These are phyloP conservation scores for Helicoverpa assulta DNA, from an alignment of 2,888 invertebrate species.

Conservation along the genomic window DNA sequence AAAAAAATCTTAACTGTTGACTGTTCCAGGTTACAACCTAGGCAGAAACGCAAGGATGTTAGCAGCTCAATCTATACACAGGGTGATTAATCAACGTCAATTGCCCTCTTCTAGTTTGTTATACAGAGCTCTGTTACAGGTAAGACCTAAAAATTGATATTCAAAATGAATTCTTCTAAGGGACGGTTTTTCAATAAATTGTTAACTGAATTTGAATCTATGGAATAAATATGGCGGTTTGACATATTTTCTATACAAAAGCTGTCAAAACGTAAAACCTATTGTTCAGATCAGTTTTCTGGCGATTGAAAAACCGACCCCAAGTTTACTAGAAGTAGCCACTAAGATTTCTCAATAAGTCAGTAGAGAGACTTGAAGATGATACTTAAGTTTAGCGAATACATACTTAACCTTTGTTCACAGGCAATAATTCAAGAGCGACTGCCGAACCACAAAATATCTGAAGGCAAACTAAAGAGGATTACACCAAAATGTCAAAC, in stretches of 20 bases:
- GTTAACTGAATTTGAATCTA: too few relatives aligned
- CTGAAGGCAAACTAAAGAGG: conserved; percentile 91
- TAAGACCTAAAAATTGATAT: conserved; percentile 60
- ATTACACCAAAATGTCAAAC: conserved; percentile 90
- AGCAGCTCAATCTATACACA: conserved; percentile 95
- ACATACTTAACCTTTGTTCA: not conserved
- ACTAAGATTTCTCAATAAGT: too few relatives aligned
- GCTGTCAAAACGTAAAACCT: too few relatives aligned
- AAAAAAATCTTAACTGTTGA: too few relatives aligned
- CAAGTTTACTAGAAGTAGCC: too few relatives aligned
- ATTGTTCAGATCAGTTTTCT: too few relatives aligned
- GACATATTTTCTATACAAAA: too few relatives aligned
- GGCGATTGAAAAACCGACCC: too few relatives aligned
- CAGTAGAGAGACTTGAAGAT: too few relatives aligned
- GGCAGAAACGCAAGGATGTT: conserved; percentile 96
- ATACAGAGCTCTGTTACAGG: conserved; percentile 94
- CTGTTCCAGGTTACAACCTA: conserved; percentile 81
- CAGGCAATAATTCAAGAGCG: conserved; percentile 83
- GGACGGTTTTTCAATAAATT: too few relatives aligned
- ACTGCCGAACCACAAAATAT: conserved; percentile 69
- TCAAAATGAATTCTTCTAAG: not conserved
- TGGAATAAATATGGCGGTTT: too few relatives aligned
- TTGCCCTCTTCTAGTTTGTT: conserved; percentile 92
- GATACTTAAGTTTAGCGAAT: too few relatives aligned
- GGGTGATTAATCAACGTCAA: conserved; percentile 90